A percentile compares a stretch with the other conserved stretches of the same genome.
These are phyloP conservation scores for Argyra leucocephala DNA, from an alignment of 2,888 invertebrate species.

Conservation along the genomic window DNA sequence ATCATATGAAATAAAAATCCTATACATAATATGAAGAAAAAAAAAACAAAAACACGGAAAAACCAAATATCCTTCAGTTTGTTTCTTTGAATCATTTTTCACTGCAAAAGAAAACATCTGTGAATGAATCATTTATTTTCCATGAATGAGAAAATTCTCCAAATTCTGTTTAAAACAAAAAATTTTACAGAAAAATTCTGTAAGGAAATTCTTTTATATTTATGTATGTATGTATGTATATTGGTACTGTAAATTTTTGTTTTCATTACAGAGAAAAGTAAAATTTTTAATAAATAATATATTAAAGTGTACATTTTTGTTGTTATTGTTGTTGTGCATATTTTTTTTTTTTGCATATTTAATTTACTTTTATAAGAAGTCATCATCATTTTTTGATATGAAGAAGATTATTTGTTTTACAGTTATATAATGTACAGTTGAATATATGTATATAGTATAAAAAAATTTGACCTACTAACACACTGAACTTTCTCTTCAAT, in stretches of 20 bases:
- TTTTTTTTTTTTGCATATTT: not conserved
- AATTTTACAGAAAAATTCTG: not conserved
- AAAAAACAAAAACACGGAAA: too few relatives aligned
- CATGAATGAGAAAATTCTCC: not conserved
- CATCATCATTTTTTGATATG: too few relatives aligned
- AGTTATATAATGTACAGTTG: too few relatives aligned
- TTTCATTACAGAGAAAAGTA: not conserved
- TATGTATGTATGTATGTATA: too few relatives aligned
- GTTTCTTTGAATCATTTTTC: too few relatives aligned
- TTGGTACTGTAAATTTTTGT: not conserved
- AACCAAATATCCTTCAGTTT: too few relatives aligned
- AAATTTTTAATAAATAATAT: not conserved
- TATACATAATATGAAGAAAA: too few relatives aligned
- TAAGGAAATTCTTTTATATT: too few relatives aligned
- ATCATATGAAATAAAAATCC: too few relatives aligned
- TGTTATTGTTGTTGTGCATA: not conserved
- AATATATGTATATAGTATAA: not conserved
- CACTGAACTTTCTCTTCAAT: not conserved
- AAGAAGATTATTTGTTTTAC: too few relatives aligned
- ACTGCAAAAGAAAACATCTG: not conserved
- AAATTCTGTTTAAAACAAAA: not conserved
- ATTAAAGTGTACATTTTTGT: not conserved
- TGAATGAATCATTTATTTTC: slow-evolving; percentile 4
- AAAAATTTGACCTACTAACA: slow-evolving; percentile 4
- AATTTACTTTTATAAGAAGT: not conserved